phyloP scores from a whole-genome alignment of 2,797 vertebrate genomes.

The Smutsia gigantea region DNA sequence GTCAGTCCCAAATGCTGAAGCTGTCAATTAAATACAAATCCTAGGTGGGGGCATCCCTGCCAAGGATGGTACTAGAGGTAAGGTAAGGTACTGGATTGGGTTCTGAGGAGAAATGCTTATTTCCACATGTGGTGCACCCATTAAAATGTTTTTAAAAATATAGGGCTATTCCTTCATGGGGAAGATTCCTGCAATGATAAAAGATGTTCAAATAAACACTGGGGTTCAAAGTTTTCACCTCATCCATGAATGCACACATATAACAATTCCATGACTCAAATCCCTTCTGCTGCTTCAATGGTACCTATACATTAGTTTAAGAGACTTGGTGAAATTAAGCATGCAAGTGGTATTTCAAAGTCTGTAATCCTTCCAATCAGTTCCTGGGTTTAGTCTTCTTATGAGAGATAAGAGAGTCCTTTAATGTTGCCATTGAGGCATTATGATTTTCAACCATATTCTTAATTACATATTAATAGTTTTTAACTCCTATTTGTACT shows the following conservation, averaged over 20 bases:
- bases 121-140: not conserved
- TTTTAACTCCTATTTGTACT: not conserved
- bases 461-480: not conserved
- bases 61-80: not conserved
- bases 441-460: not conserved
- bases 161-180: not conserved
- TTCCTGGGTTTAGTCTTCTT: not conserved
- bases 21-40: not conserved
- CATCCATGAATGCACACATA: not conserved
- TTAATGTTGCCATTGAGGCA: not conserved
- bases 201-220: not conserved
- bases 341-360: not conserved
- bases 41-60: not conserved
- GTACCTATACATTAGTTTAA: not conserved
- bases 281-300: not conserved
- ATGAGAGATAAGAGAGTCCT: not conserved
- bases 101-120: not conserved
- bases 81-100: not conserved
- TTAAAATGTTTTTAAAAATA: not conserved
- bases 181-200: not conserved
- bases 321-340: not conserved
- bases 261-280: not conserved
- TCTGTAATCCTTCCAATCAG: not conserved
- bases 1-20: not conserved
- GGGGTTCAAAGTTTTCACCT: not conserved